Percentiles rank a stretch among this genome's conserved stretches.
Evolutionary conservation across 2,888 invertebrate genomes (phyloP).

Genomic region (Pseudococcus longispinus): DNA sequence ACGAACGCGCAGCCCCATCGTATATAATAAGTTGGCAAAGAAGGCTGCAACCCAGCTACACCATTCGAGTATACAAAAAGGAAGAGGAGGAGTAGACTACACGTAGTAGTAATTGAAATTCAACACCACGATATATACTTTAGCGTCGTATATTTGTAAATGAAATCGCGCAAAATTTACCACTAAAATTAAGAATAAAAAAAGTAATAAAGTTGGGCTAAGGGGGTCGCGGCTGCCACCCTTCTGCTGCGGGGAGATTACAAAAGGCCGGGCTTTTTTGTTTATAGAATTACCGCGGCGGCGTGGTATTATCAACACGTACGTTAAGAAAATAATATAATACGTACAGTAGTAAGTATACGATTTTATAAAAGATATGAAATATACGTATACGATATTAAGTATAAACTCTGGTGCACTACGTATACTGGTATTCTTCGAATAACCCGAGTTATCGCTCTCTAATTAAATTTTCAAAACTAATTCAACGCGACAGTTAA

Average conservation of each 20-base stretch:
- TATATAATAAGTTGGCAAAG: background rate
- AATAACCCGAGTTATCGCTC: background rate
- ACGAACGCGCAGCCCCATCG: background rate
- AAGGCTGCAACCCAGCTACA: background rate
- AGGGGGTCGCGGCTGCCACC: background rate
- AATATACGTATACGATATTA: background rate
- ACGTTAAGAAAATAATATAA: background rate
- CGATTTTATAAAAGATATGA: background rate
- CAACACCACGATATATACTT: background rate
- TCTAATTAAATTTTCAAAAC: constrained; percentile 3
- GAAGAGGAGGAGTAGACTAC: background rate
- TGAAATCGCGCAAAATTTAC: constrained; percentile 16
- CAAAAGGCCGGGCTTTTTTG: background rate
- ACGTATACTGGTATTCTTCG: background rate
- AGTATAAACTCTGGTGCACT: background rate
- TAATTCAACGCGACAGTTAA: background rate
- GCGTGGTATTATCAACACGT: background rate
- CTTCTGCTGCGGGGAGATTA: background rate
- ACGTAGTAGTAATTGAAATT: constrained; percentile 9
- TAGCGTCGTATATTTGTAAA: background rate
- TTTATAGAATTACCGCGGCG: background rate
- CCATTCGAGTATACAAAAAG: background rate
- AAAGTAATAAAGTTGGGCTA: background rate
- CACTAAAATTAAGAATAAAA: background rate
- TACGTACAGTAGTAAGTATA: background rate